Base-by-base conservation (phyloP, 2,113 vertebrate species). In the Phoxinus phoxinus region DNA sequence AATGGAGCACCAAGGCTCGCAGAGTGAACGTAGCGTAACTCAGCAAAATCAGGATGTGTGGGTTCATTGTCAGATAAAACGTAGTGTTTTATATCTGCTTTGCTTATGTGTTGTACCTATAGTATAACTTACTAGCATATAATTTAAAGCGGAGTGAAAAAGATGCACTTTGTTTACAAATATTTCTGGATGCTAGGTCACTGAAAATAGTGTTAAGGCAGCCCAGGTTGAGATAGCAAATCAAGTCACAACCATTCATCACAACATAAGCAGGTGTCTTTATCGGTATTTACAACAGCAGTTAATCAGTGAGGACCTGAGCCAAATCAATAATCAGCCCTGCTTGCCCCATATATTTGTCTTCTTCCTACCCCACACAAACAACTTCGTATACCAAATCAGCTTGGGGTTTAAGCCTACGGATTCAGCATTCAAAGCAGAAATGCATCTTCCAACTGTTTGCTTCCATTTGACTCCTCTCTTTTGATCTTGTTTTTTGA, bases 241-340 rank as follows among this genome's bases (percentile, higher is more conserved):
- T 85, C 79, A 69, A 56, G 82, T 59, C 58, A 71, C 73, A 27
- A 59, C 86, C 88, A 83, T 87, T 81, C 78, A 85, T 89, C 86
- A 87, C 73, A 32, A 83, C 83, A 83, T 89, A 89, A 89, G 83
- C 85, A 83, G 88, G 81, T 87, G 87, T 87, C 89, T 88, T 90
- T 84, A 88, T 88, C 87, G 58, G 89, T 88, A 86, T 88, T 88
- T 90, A 90, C 87, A 80, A 86, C 83, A 74, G 88, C 88, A 85
- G 56, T 88, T 87, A 78, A 88, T 88, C 89, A 88, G 74, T 81
- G 67, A 87, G 46, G 88, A 89, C 75, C 73, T 53, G 59, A 84
- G 41, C 84, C 59, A 85, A 86, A 88, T 90, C 87, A 90, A 90
- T 90, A 86, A 88, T 86, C 84, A 88, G 87, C 71, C 35, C 71